A percentile compares a stretch with the other conserved stretches of the same genome.
Evolutionary conservation across 2,888 invertebrate genomes (phyloP).

Genomic region (Ceriagrion tenellum): DNA sequence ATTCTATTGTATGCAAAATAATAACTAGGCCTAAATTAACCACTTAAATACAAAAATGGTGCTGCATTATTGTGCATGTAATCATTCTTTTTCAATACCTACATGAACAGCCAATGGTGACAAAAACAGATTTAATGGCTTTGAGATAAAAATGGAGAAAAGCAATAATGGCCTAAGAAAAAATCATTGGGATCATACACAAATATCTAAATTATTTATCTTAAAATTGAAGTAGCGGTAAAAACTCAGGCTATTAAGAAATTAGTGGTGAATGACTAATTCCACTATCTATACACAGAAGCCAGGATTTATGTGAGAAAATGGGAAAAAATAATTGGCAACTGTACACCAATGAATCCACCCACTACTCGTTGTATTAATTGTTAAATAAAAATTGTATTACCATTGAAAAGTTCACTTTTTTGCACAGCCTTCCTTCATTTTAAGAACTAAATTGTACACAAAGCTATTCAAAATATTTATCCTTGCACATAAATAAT

Average conservation of each 20-base stretch:
- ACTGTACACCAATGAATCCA: not conserved
- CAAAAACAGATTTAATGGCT: not conserved
- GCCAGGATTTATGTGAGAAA: not conserved
- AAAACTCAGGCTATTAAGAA: not conserved
- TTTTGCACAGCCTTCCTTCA: slow-evolving; percentile 16
- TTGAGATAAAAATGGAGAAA: not conserved
- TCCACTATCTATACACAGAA: not conserved
- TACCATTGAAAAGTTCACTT: not conserved
- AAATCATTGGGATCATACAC: not conserved
- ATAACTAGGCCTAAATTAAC: not conserved
- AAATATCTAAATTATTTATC: not conserved
- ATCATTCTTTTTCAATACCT: not conserved
- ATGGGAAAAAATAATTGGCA: not conserved
- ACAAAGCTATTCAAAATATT: not conserved
- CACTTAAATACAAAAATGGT: not conserved
- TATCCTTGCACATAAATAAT: too few species aligned
- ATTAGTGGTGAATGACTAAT: not conserved
- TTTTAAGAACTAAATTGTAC: not conserved
- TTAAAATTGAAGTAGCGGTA: not conserved
- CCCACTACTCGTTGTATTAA: not conserved
- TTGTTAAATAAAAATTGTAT: not conserved
- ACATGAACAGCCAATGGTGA: not conserved
- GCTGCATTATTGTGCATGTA: not conserved
- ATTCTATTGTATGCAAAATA: not conserved
- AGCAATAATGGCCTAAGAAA: not conserved